phyloP scores from a whole-genome alignment of 1,140 invertebrate species.

The Leptoteleia sp. region DNA sequence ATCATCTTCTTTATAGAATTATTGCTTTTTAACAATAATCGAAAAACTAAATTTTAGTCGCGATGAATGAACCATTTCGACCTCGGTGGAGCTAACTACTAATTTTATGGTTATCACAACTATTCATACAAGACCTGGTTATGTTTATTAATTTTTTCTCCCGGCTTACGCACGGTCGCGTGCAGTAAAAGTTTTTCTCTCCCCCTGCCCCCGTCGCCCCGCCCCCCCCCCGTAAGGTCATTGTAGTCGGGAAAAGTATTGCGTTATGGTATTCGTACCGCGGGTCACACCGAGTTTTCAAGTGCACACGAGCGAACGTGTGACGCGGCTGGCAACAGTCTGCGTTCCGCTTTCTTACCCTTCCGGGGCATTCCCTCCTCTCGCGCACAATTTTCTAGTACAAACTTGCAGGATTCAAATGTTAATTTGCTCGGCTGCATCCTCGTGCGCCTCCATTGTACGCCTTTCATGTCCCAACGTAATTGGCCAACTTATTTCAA shows the following conservation, averaged over 20 bases:
- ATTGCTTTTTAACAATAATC: too few species aligned
- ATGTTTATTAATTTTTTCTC: too few species aligned
- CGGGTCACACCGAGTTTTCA: conserved; percentile 70
- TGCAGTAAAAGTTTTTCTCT: conserved; percentile 65
- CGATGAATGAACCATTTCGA: too few species aligned
- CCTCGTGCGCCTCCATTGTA: conserved; percentile 21
- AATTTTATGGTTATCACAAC: too few species aligned
- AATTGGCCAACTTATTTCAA: conserved; percentile 49
- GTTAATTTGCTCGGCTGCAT: conserved; percentile 60
- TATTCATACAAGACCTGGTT: too few species aligned
- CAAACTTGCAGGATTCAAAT: conserved; percentile 64
- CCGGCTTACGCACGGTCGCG: too few species aligned
- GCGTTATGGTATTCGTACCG: conserved; percentile 55
- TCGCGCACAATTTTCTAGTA: conserved; percentile 63
- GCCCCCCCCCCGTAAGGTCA: conserved; percentile 63
- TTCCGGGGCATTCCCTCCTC: conserved; percentile 73
- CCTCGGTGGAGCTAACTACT: too few species aligned
- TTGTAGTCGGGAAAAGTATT: conserved; percentile 63
- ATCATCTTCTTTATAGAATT: too few species aligned
- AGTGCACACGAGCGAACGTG: conserved; percentile 51
- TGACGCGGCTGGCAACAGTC: conserved; percentile 65
- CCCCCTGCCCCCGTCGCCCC: too few species aligned
- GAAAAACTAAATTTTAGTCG: too few species aligned
- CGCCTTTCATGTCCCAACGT: conserved; percentile 23
- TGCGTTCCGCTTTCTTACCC: conserved; percentile 80